Base-by-base conservation (phyloP, 2,113 vertebrate species). In the Elephantulus edwardii region DNA sequence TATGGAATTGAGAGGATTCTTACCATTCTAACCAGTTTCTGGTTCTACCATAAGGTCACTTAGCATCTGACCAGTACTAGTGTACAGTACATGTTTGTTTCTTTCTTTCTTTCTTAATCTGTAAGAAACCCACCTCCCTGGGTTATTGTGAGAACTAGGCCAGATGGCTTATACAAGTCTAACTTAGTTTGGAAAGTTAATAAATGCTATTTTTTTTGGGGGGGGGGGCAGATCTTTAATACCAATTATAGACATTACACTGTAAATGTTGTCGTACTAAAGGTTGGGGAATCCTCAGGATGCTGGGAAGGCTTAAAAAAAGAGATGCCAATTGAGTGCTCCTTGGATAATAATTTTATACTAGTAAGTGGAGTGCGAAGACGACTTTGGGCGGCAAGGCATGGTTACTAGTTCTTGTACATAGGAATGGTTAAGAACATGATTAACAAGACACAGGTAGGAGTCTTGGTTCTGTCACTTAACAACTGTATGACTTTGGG, bases 51-150 rank as follows among this genome's bases (percentile, higher is more conserved):
- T 28, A 50, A 81, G 46, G 22, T 44, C n/a, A 16, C 48, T 86
- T 28, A 72, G 33, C 2, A 9, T 88, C 22, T 91, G n/a, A 83
- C 20, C 46, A 33, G 35, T 52, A 9, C 64, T 77, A n/a, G 38
- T 30, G 2, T 84, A 48, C 33, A 50, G 26, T 64, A 50, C 9
- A 14, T 38, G 30, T 20, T 64, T 93, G 62, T 86, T 83, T 64
- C 33, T 79, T 91, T 30, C 56, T 20, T 64, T 93, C 56, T 86
- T 83, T 64, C 33, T 79, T 91, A 30, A 62, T 62, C 56, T 89
- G 0, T 83, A 68, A 76, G 48, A 88, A 56, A 56, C 28, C 9
- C 11, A n/a, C 60, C 33, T 89, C 76, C 40, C 81, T 70, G 60
- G 44, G 30, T 38, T 75, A 19, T 35, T 83, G 40, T 90, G 48